Conservation (phyloP, 2,113 vertebrate species). For the Brachirus orientalis region DNA sequence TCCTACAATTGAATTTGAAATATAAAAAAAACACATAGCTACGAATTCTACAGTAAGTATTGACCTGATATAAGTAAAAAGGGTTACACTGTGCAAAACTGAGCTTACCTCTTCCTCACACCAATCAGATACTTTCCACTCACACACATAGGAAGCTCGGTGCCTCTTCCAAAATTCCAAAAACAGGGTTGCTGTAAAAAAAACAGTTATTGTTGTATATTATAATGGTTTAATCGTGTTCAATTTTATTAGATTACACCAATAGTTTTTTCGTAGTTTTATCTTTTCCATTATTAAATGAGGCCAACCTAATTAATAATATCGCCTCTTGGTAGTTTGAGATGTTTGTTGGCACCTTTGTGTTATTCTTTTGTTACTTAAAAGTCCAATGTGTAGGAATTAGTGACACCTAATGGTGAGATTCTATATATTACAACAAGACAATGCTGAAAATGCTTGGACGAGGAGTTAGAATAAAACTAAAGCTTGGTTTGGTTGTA, state of each 20-base stretch:
- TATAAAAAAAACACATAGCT: neutral
- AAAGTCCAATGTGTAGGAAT: too few relatives aligned
- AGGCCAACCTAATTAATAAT: too few relatives aligned
- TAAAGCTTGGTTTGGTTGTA: too few relatives aligned
- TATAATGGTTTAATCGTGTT: neutral
- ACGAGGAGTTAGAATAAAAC: too few relatives aligned
- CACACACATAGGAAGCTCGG: constrained; percentile 81
- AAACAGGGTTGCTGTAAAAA: constrained; percentile 89
- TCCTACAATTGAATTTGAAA: constrained; percentile 79
- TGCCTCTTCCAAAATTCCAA: constrained; percentile 94
- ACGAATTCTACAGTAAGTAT: constrained; percentile 3
- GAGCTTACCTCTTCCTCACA: constrained; percentile 89
- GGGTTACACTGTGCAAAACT: neutral
- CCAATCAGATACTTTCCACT: constrained; percentile 90
- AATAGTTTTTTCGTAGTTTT: too few relatives aligned
- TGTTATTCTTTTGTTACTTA: too few relatives aligned
- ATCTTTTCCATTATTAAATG: too few relatives aligned
- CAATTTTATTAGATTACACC: neutral
- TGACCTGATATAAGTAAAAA: neutral
- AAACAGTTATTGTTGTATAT: neutral
- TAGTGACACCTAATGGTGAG: too few relatives aligned
- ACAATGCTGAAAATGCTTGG: too few relatives aligned
- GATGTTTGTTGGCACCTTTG: too few relatives aligned
- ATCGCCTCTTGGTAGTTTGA: too few relatives aligned
- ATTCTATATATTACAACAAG: too few relatives aligned